phyloP scores from a whole-genome alignment of 1,140 invertebrate species.

The Heliothis virescens region DNA sequence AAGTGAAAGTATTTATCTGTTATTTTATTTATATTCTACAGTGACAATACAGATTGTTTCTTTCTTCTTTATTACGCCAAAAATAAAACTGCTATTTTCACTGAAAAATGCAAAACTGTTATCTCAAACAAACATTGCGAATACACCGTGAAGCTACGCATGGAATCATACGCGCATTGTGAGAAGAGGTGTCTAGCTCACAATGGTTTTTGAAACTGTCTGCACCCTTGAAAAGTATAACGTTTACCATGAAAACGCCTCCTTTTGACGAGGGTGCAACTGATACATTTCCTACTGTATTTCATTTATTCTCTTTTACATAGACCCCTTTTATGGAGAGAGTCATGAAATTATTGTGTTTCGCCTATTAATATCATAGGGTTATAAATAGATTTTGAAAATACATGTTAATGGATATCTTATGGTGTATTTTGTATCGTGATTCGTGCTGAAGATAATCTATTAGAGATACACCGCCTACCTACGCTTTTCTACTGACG shows the following conservation, averaged over 20 bases:
- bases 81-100: too few species aligned
- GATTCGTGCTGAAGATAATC: too few species aligned
- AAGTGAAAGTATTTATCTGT: neutral
- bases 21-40: neutral
- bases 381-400: too few species aligned
- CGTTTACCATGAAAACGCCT: conserved; percentile 42
- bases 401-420: too few species aligned
- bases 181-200: conserved; percentile 17
- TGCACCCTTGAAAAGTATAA: conserved; percentile 1
- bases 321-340: too few species aligned
- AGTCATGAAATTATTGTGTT: neutral
- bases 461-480: too few species aligned
- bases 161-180: conserved; percentile 1
- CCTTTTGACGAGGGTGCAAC: conserved; percentile 11
- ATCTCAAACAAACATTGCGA: too few species aligned
- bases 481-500: too few species aligned
- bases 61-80: too few species aligned
- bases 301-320: neutral
- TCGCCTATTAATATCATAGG: neutral
- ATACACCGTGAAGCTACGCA: neutral
- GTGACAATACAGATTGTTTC: too few species aligned
- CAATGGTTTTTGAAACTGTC: conserved; percentile 6
- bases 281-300: neutral
- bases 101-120: too few species aligned
- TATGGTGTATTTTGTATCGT: too few species aligned